Percentiles rank a stretch among this genome's conserved stretches.
These are phyloP conservation scores for Scelioninae gen. 2 DNA, from an alignment of 2,888 invertebrate genomes.

Conservation along the genomic window DNA sequence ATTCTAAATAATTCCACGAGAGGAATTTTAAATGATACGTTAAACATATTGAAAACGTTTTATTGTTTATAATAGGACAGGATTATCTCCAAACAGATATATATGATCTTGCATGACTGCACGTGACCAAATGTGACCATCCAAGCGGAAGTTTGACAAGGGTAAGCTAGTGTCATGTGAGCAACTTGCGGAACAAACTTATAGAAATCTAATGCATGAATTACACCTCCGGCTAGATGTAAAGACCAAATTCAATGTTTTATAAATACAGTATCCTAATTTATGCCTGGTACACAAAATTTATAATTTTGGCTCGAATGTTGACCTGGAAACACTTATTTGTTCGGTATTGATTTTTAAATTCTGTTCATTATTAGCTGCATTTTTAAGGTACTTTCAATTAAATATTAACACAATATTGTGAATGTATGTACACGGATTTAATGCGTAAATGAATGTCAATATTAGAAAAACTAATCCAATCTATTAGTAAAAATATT, in stretches of 20 bases:
- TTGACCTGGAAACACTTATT: too few relatives aligned
- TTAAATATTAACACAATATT: too few relatives aligned
- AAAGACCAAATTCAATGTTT: constrained; percentile 11
- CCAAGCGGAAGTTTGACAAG: constrained; percentile 52
- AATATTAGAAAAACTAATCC: too few relatives aligned
- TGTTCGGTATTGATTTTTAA: too few relatives aligned
- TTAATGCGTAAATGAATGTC: too few relatives aligned
- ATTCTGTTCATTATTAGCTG: too few relatives aligned
- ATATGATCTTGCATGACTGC: constrained; percentile 32
- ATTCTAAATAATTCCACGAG: too few relatives aligned
- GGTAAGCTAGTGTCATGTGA: constrained; percentile 46
- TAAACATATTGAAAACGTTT: neutral
- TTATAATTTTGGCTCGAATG: too few relatives aligned
- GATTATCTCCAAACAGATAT: constrained; percentile 28
- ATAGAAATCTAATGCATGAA: constrained; percentile 40
- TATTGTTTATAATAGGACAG: constrained; percentile 19
- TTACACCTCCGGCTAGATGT: constrained; percentile 13
- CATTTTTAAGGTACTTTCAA: too few relatives aligned
- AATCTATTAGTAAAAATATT: neutral
- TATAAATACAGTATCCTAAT: neutral
- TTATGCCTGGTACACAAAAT: neutral
- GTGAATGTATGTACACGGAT: too few relatives aligned
- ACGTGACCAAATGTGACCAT: constrained; percentile 43
- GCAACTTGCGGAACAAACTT: constrained; percentile 33
- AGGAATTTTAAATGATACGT: neutral